Evolutionary conservation across 2,113 vertebrate species (phyloP), one percentile per base, ranked within the genome.

Genomic region (Empidonax traillii): DNA sequence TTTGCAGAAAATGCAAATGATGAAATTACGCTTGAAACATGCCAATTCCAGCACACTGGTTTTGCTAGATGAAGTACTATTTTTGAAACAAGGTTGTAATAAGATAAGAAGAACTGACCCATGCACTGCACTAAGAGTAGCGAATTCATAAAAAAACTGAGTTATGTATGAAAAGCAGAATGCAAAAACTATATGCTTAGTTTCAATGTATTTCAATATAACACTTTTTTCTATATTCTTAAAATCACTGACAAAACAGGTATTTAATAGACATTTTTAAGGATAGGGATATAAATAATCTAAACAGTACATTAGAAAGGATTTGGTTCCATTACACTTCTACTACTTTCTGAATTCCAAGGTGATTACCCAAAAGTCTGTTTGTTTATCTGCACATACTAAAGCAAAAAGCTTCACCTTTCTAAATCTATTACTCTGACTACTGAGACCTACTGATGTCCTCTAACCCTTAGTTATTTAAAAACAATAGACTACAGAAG

Each of bases 401-500:
- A 72, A 90, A 33, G 51, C 27, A 74, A 77, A 77, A 94, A 78
- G 33, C 20, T 73, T 76, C 44, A 80, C 81, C 51, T 80, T 84
- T 56, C 86, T 74, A 51, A 84, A 90, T 52, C 80, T 94, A 76
- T 65, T 79, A 93, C 80, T 71, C 68, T 47, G 65, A 90, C 88
- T 90, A 88, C 90, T 74, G 85, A 2, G 4, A 94, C 76, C 85
- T 84, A 86, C 51, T 81, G 67, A 94, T 84, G 68, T 71, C 83
- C 88, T 84, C 88, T 92, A 94, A 92, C 61, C 33, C 72, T 12
- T 12, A 67, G 69, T 85, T 95, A 93, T 83, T 94, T 94, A 77
- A 89, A 93, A 96, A 85, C 67, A 93, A 85, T 44, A 87, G 73
- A 87, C 76, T 93, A 95, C 86, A 80, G 81, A 96, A 94, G 82